Percentiles rank a stretch among this genome's conserved stretches.
phyloP scores from a whole-genome alignment of 2,888 invertebrate species.

The Thymelicus lineola region DNA sequence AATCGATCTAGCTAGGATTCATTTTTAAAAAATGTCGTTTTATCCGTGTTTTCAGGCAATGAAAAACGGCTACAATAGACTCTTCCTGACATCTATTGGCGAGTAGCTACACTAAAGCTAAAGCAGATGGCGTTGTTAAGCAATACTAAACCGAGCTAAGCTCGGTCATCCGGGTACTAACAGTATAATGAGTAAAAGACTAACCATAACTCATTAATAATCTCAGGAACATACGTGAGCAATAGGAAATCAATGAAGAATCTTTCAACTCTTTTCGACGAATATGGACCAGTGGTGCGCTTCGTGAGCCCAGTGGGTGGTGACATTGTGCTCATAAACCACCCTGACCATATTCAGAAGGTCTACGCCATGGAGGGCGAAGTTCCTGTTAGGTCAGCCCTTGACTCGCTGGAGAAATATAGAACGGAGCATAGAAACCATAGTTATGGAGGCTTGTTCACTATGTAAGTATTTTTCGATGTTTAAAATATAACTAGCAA shows the following conservation, averaged over 20 bases:
- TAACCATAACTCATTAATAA: no score
- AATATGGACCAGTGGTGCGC: slow-evolving; percentile 88
- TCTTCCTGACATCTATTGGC: no score
- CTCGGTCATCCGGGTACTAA: no score
- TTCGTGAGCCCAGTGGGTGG: slow-evolving; percentile 87
- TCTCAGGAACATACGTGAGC: slow-evolving; percentile 60
- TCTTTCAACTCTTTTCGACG: slow-evolving; percentile 70
- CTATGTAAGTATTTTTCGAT: slow-evolving; percentile 32
- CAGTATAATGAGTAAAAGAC: no score
- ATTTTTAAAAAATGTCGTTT: no score
- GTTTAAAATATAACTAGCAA: neutral
- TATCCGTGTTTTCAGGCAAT: no score
- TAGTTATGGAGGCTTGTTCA: slow-evolving; percentile 80
- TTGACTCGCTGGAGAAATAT: slow-evolving; percentile 88
- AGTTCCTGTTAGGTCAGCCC: slow-evolving; percentile 84
- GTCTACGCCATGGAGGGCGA: slow-evolving; percentile 86
- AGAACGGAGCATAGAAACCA: slow-evolving; percentile 83
- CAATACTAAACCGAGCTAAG: no score
- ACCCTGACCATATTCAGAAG: slow-evolving; percentile 87
- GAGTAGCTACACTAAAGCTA: no score
- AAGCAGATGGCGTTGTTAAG: no score
- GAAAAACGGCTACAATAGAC: no score
- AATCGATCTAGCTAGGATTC: no score
- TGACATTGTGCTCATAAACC: slow-evolving; percentile 86
- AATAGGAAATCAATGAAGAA: slow-evolving; percentile 62